phyloP scores from a whole-genome alignment of 1,140 invertebrate genomes.

The Glossosoma conforme region DNA sequence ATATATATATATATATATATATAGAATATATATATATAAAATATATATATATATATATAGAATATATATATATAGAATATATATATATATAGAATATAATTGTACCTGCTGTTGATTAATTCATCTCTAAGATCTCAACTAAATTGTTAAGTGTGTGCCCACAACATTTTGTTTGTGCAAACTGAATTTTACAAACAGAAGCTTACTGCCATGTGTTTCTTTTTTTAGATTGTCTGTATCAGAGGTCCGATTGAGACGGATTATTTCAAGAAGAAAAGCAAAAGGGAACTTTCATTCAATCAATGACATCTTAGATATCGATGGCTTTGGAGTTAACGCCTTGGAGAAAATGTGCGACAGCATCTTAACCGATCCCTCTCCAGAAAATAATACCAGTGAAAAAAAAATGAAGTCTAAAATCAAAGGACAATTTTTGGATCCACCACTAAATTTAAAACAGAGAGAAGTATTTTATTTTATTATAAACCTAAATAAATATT shows the following conservation, averaged over 20 bases:
- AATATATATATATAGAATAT: too few relatives aligned
- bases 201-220: too few relatives aligned
- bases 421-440: constrained; percentile 26
- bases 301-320: constrained; percentile 18
- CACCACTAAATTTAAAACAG: constrained; percentile 5
- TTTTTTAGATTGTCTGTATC: constrained; percentile 22
- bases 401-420: too few relatives aligned
- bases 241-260: constrained; percentile 12
- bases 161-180: too few relatives aligned
- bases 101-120: too few relatives aligned
- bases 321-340: constrained; percentile 18
- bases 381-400: background rate
- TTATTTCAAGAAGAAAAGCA: constrained; percentile 10
- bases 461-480: constrained; percentile 13
- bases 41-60: too few relatives aligned
- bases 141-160: too few relatives aligned
- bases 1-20: too few relatives aligned
- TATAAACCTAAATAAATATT: background rate
- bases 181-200: too few relatives aligned
- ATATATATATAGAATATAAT: too few relatives aligned
- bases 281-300: constrained; percentile 21
- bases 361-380: constrained; percentile 15
- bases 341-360: constrained; percentile 28
- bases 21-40: too few relatives aligned
- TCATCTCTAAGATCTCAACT: too few relatives aligned